These are phyloP conservation scores for Tenthredo livida DNA, from an alignment of 2,888 invertebrate species.

Conservation along the genomic window DNA sequence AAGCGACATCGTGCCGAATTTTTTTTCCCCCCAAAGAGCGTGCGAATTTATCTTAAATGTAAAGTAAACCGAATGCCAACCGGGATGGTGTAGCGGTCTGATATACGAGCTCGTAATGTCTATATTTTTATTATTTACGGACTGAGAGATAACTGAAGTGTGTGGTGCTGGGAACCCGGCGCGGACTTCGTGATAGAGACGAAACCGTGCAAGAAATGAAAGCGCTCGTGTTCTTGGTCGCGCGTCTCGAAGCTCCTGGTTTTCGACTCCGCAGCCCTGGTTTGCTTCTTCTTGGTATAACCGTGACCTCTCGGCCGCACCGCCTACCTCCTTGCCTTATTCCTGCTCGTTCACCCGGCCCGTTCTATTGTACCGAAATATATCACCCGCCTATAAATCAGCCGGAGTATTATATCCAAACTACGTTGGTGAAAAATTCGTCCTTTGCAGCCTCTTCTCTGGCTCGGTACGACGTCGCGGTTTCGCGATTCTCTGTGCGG, in stretches of 20 bases:
- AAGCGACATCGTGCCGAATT: conserved; percentile 15
- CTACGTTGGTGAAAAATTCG: conserved; percentile 49
- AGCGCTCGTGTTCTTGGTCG: conserved; percentile 55
- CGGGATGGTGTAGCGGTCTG: conserved; percentile 60
- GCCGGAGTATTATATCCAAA: conserved; percentile 40
- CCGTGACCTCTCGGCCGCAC: conserved; percentile 51
- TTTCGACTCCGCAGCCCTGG: neutral
- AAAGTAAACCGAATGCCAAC: conserved; percentile 69
- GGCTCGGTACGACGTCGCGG: conserved; percentile 9
- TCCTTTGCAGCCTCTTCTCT: conserved; percentile 20
- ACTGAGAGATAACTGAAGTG: conserved; percentile 73
- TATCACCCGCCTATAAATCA: conserved; percentile 48
- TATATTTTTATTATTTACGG: conserved; percentile 78
- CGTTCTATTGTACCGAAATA: conserved; percentile 50
- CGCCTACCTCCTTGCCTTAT: conserved; percentile 25
- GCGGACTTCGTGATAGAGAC: conserved; percentile 68
- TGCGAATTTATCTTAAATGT: conserved; percentile 71
- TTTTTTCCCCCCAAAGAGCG: conserved; percentile 25
- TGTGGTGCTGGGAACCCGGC: conserved; percentile 8
- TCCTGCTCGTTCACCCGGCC: conserved; percentile 38
- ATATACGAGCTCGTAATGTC: conserved; percentile 75
- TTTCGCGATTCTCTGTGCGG: conserved; percentile 5
- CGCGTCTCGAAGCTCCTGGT: neutral
- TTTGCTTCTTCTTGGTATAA: conserved; percentile 23
- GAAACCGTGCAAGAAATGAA: conserved; percentile 70